Percentiles rank a stretch among this genome's conserved stretches.
These are phyloP conservation scores for Drosophila bocqueti DNA, from an alignment of 1,140 invertebrate species.

Conservation along the genomic window DNA sequence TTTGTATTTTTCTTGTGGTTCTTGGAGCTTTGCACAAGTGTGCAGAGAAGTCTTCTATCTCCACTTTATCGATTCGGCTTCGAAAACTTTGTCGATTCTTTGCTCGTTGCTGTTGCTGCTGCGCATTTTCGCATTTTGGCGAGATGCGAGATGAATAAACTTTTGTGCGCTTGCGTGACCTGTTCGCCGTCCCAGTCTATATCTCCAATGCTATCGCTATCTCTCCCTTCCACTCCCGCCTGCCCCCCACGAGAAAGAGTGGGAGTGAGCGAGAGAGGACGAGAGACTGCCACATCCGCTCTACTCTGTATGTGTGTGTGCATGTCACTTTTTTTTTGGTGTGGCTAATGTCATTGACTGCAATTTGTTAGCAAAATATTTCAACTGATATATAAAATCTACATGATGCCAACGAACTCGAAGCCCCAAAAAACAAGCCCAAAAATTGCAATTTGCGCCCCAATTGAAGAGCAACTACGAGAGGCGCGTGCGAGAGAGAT, in stretches of 20 bases:
- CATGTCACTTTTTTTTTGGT: slow-evolving; percentile 9
- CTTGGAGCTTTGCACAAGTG: slow-evolving; percentile 68
- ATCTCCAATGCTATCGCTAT: slow-evolving; percentile 5
- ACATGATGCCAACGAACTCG: slow-evolving; percentile 71
- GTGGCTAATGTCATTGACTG: slow-evolving; percentile 78
- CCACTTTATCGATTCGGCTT: slow-evolving; percentile 65
- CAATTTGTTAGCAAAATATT: slow-evolving; percentile 84
- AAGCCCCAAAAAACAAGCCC: slow-evolving; percentile 34
- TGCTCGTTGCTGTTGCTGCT: slow-evolving; percentile 42
- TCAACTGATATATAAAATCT: slow-evolving; percentile 82
- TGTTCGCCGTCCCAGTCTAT: slow-evolving; percentile 46
- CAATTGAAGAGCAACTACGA: slow-evolving; percentile 57
- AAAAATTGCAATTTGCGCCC: slow-evolving; percentile 64
- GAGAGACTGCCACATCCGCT: slow-evolving; percentile 56
- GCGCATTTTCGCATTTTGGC: slow-evolving; percentile 77
- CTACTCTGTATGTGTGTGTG: slow-evolving; percentile 45
- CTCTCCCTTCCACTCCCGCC: neutral
- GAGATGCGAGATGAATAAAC: slow-evolving; percentile 75
- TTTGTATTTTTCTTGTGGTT: slow-evolving; percentile 23
- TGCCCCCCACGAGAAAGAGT: slow-evolving; percentile 1
- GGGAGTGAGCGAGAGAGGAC: slow-evolving; percentile 4
- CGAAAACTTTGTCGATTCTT: slow-evolving; percentile 65
- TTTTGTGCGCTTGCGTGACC: slow-evolving; percentile 78
- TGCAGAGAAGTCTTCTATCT: slow-evolving; percentile 46
- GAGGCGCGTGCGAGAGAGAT: slow-evolving; percentile 22